Base-by-base conservation (phyloP, 2,113 vertebrate species). In the Lonchura striata region DNA sequence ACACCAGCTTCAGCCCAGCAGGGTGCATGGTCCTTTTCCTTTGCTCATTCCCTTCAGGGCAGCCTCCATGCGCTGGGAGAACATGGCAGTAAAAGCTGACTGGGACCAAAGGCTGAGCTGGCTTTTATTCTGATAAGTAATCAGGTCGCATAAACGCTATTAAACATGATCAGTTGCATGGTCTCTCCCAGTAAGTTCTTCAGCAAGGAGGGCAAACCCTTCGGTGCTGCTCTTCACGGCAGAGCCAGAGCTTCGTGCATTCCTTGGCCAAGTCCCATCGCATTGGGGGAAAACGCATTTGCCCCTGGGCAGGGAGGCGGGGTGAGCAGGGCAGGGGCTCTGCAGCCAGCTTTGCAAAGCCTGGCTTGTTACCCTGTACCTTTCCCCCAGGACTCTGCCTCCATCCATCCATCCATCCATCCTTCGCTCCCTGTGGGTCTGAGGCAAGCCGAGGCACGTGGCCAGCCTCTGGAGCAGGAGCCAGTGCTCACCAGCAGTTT, bases 91-190 rank as follows among this genome's bases (percentile, higher is more conserved):
- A 68, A 76, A 86, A 91, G 70, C 79, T 78, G 53, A 47, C 70
- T 69, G 30, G 80, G 80, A 37, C 3, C 33, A 60, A 84, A 49
- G 39, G 93, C 72, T 88, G 84, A 82, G 68, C 61, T 25, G 16
- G 61, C 72, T 90, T 92, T 92, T 66, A 57, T 93, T 91, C 90
- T 31, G 28, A 15, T 68, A 66, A 88, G 41, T 31, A 90, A 92
- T 90, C 87, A 41, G 69, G 66, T 86, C 7, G 0, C 18, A 4
- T 71, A 65, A 77, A 82, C 7, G 7, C 61, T 72, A 15, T 79
- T 50, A 46, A 76, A 56, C 11, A 15, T 1, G 11, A 79, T 57
- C 56, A 30, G 64, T n/a, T 59, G 54, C 28, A 39, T 44, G 76
- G 82, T 53, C 65, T 93, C 89, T 75, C 49, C 83, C 33, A 90